Evolutionary conservation across 2,888 invertebrate species (phyloP).

Genomic region (Volucella inanis): DNA sequence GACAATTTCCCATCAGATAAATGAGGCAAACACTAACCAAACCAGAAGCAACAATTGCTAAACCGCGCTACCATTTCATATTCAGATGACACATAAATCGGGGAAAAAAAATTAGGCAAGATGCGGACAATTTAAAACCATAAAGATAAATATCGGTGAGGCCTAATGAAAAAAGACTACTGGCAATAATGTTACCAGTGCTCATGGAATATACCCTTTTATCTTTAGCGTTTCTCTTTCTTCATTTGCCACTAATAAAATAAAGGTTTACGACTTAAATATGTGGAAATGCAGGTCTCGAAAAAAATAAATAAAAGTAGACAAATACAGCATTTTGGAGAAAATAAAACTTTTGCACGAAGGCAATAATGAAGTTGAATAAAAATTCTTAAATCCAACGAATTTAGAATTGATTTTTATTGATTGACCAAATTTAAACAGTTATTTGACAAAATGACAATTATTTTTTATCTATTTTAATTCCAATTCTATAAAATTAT

Average conservation of each 20-base stretch:
- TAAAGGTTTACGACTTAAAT: slow-evolving; percentile 52
- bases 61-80: slow-evolving; percentile 54
- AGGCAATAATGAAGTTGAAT: background rate
- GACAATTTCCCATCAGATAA: slow-evolving; percentile 64
- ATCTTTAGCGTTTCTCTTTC: background rate
- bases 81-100: slow-evolving; percentile 68
- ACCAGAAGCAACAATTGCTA: slow-evolving; percentile 53
- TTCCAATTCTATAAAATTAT: too few relatives aligned
- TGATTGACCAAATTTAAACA: too few relatives aligned
- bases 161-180: slow-evolving; percentile 55
- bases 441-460: too few relatives aligned
- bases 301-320: background rate
- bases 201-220: slow-evolving; percentile 14
- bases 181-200: slow-evolving; percentile 53
- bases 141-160: slow-evolving; percentile 71
- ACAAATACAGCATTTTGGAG: background rate
- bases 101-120: slow-evolving; percentile 67
- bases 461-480: too few relatives aligned
- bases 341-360: slow-evolving; percentile 5
- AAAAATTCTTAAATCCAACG: slow-evolving; percentile 9
- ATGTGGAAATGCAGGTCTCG: slow-evolving; percentile 1
- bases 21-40: slow-evolving; percentile 62
- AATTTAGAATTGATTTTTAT: background rate
- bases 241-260: slow-evolving; percentile 56
- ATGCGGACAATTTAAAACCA: slow-evolving; percentile 68